Evolutionary conservation across 2,113 vertebrate species (phyloP).

Genomic region (Rhinoderma darwinii): DNA sequence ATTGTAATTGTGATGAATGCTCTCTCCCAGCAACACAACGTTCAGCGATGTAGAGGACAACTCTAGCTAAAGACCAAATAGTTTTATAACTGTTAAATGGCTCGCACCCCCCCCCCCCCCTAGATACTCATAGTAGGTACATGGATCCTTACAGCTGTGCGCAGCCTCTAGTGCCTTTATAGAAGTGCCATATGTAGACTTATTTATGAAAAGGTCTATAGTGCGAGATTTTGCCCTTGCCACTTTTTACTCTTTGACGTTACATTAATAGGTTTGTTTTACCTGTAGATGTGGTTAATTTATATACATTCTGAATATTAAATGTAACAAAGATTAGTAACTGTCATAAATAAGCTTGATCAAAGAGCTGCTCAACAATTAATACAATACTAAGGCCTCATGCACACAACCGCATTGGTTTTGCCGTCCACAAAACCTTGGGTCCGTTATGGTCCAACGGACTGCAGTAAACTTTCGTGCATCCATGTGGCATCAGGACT

Average conservation of each 20-base stretch:
- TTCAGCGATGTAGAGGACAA: neutral
- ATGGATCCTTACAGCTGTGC: neutral
- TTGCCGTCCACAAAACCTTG: no score
- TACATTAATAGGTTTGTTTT: neutral
- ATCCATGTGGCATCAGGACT: no score
- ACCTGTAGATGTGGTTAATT: neutral
- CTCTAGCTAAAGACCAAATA: neutral
- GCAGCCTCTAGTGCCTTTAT: slow-evolving; percentile 14
- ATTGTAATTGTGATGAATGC: neutral
- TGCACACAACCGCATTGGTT: no score
- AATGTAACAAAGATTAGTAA: neutral
- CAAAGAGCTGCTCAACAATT: neutral
- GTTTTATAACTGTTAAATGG: neutral
- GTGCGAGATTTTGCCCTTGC: neutral
- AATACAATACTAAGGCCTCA: neutral
- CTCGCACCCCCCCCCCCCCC: neutral
- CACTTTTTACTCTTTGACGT: neutral
- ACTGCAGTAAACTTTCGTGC: no score
- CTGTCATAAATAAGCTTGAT: slow-evolving; percentile 1
- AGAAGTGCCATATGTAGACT: slow-evolving; percentile 10
- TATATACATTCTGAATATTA: neutral
- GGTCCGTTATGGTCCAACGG: no score
- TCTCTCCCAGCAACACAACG: neutral
- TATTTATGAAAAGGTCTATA: slow-evolving; percentile 4
- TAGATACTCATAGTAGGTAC: no score